Conservation (phyloP, 2,797 vertebrate species). For the Crocidura indochinensis region DNA sequence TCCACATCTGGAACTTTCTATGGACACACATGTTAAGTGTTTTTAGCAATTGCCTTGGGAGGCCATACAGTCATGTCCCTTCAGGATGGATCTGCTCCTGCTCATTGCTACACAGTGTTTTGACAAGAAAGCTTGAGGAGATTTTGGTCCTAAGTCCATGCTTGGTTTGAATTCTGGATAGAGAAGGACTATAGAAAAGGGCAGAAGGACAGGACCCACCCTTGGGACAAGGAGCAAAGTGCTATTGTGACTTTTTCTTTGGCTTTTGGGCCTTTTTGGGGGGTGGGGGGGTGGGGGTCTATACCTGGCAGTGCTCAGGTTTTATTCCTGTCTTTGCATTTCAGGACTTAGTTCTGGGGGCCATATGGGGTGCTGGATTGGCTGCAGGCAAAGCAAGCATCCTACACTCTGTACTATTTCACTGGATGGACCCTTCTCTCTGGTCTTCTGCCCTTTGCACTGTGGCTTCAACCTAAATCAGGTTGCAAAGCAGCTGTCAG, state of each 20-base stretch:
- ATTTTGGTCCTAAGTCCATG: background rate
- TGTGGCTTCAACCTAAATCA: background rate
- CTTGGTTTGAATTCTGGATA: background rate
- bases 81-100: too few relatives aligned
- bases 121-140: background rate
- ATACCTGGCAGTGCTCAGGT: too few relatives aligned
- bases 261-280: background rate
- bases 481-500: background rate
- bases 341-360: too few relatives aligned
- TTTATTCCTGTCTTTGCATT: too few relatives aligned
- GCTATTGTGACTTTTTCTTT: background rate
- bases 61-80: too few relatives aligned
- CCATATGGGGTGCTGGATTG: too few relatives aligned
- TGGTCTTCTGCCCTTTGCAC: too few relatives aligned
- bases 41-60: background rate
- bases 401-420: background rate
- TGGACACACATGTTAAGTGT: background rate
- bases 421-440: background rate
- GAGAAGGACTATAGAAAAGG: background rate
- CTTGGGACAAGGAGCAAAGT: background rate
- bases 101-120: background rate
- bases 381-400: too few relatives aligned
- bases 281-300: too few relatives aligned
- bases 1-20: background rate
- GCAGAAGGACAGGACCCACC: background rate